Evolutionary conservation across 2,888 invertebrate genomes (phyloP).

Genomic region (Agonopterix alstromeriana): DNA sequence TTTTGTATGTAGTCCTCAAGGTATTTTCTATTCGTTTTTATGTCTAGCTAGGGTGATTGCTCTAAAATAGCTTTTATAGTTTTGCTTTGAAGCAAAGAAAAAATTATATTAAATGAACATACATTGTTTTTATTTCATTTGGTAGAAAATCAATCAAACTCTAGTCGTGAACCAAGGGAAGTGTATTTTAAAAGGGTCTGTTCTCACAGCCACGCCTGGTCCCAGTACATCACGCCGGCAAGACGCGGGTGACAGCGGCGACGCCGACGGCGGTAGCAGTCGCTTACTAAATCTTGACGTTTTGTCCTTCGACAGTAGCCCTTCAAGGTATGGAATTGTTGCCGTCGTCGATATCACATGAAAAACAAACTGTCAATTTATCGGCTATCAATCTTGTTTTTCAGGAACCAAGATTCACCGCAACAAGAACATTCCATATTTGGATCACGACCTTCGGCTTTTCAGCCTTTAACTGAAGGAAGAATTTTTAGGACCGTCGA

Average conservation of each 20-base stretch:
- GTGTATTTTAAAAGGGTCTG: background rate
- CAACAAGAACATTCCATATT: slow-evolving; percentile 43
- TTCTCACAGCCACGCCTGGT: slow-evolving; percentile 22
- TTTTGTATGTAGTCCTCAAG: slow-evolving; percentile 11
- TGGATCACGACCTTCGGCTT: slow-evolving; percentile 59
- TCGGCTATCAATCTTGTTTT: slow-evolving; percentile 12
- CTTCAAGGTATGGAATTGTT: slow-evolving; percentile 29
- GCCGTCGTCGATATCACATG: background rate
- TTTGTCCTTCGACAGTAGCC: slow-evolving; percentile 46
- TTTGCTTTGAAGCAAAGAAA: too few species aligned
- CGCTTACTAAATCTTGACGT: slow-evolving; percentile 53
- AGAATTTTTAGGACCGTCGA: slow-evolving; percentile 44
- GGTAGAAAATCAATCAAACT: too few species aligned
- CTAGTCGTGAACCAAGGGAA: too few species aligned
- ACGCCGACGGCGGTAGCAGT: slow-evolving; percentile 37
- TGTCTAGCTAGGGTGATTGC: too few species aligned
- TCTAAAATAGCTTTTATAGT: too few species aligned
- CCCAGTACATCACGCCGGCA: slow-evolving; percentile 37
- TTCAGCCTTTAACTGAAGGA: slow-evolving; percentile 52
- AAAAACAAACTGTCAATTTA: background rate
- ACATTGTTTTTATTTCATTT: too few species aligned
- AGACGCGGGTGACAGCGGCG: slow-evolving; percentile 32
- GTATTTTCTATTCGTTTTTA: slow-evolving; percentile 7
- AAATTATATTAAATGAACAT: too few species aligned
- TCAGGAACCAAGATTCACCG: slow-evolving; percentile 37